Base-by-base conservation (phyloP, 2,113 vertebrate species). In the Crotalus tigris region DNA sequence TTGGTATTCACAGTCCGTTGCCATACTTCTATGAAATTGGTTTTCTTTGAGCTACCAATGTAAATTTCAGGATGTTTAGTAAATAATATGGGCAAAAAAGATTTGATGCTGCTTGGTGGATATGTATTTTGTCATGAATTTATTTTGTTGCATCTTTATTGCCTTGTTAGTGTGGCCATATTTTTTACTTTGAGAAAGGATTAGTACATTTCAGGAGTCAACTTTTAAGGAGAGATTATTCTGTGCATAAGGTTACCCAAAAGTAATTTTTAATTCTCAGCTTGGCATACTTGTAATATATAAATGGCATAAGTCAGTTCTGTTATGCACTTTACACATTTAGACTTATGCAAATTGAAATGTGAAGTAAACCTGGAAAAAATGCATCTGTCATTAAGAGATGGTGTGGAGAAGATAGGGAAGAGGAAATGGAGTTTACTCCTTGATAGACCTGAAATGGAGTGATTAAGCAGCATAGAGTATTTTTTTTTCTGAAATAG, bases 1-100 rank as follows among this genome's bases (percentile, higher is more conserved):
- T 92, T 94, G 94, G 90, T 88, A 39, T 24, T 57, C 69, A 21
- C 89, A 90, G 85, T 9, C 17, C 46, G 17, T 87, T 13, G 24
- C 26, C 26, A 53, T 29, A 87, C 26, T 53, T 53, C 26, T 87
- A 21, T 81, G 75, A 81, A 81, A 81, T 81, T 44, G 21, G 33
- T 81, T 81, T 81, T 81, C 33, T 81, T 9, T 44, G 75, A 81
- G 75, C 75, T 39, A 44, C 7, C 44, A 39, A 44, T 81, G 75
- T 81, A 81, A 39, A 81, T 81, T 39, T 81, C 75, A 44, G 17
- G 44, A 39, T 81, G 75, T 39, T 81, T 81, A 81, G n/a, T 81
- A 39, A 81, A 44, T 81, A 21, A 81, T 81, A 81, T 81, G 33
- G 33, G 6, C 33, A 81, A 39, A 81, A 81, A 17, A 39, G 75